phyloP scores from a whole-genome alignment of 2,113 vertebrate species.

The Glaucidium brasilianum region DNA sequence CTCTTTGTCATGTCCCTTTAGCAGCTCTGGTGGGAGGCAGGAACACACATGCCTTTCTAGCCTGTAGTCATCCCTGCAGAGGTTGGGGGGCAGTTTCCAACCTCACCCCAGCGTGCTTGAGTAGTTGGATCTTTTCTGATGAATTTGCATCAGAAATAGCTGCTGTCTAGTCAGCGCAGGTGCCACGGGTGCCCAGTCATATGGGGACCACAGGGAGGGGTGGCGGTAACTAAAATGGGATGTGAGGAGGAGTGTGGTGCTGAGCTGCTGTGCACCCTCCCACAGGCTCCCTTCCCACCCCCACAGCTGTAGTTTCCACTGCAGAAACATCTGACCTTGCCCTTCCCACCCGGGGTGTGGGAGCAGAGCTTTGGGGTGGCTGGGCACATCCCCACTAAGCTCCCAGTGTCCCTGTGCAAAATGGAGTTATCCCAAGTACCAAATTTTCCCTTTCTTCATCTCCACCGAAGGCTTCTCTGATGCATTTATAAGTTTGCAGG shows the following conservation, averaged over 20 bases:
- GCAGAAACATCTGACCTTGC: not conserved
- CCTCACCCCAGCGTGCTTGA: accelerated
- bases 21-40: not conserved
- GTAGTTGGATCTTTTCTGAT: not conserved
- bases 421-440: not conserved
- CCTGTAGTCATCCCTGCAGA: not conserved
- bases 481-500: not conserved
- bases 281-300: not conserved
- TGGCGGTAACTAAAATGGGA: not conserved
- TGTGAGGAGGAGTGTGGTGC: not conserved
- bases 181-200: not conserved
- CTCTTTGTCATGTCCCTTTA: not conserved
- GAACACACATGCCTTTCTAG: not conserved
- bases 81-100: not conserved
- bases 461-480: not conserved
- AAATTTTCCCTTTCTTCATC: accelerated
- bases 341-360: accelerated
- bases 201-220: accelerated
- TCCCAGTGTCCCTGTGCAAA: not conserved
- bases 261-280: not conserved
- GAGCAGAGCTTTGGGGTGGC: not conserved
- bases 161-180: not conserved
- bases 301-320: not conserved
- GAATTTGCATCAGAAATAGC: not conserved
- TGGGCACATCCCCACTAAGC: not conserved